These are phyloP conservation scores for Heliconius ethilla DNA, from an alignment of 2,888 invertebrate species.

Conservation along the genomic window DNA sequence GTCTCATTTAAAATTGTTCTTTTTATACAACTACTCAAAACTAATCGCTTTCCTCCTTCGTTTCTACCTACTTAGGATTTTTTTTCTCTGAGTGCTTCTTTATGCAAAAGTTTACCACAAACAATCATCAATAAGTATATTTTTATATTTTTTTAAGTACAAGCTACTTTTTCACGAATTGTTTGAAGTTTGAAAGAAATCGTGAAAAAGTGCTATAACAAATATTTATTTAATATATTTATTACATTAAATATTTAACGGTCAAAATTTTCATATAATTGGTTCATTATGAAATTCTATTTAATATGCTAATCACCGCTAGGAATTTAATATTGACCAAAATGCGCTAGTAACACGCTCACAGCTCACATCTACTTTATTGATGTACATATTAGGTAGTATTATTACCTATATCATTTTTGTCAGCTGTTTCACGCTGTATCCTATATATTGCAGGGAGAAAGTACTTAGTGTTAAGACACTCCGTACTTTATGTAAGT, in stretches of 20 bases:
- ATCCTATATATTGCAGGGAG: no score
- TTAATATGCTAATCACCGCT: slow-evolving; percentile 44
- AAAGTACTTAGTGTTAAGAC: no score
- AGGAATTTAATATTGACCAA: slow-evolving; percentile 46
- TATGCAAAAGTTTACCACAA: not conserved
- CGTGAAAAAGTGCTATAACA: not conserved
- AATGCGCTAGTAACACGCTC: slow-evolving; percentile 39
- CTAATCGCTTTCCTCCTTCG: slow-evolving; percentile 34
- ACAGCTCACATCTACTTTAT: slow-evolving; percentile 26
- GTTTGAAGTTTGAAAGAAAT: no score
- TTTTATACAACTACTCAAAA: slow-evolving; percentile 38
- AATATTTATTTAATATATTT: slow-evolving; percentile 23
- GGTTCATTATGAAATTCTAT: slow-evolving; percentile 44
- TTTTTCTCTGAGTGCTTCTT: not conserved
- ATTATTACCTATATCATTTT: not conserved
- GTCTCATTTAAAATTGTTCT: slow-evolving; percentile 43
- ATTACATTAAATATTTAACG: not conserved
- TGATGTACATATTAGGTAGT: slow-evolving; percentile 11
- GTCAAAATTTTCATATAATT: slow-evolving; percentile 38
- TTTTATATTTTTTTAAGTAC: not conserved
- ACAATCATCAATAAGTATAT: not conserved
- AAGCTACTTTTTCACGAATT: not conserved
- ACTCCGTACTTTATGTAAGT: not conserved
- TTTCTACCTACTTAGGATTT: slow-evolving; percentile 5
- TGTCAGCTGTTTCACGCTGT: no score